phyloP scores from a whole-genome alignment of 2,888 invertebrate species.

The Calameuta idolon region DNA sequence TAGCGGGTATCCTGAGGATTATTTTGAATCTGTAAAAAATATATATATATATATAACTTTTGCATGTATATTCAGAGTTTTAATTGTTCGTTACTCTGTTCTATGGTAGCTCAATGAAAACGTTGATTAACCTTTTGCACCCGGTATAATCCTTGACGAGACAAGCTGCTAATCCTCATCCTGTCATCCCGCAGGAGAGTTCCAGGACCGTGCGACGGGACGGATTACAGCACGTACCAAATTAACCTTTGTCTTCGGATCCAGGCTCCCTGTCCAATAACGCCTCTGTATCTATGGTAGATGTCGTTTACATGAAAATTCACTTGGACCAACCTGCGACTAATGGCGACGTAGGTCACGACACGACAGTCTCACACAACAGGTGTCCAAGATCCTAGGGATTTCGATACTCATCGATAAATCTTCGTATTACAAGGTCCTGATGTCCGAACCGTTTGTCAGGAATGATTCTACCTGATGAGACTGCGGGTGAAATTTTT shows the following conservation, averaged over 20 bases:
- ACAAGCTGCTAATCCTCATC: conserved; percentile 59
- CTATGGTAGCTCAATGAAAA: conserved; percentile 36
- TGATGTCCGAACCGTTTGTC: conserved; percentile 15
- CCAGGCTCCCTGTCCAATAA: conserved; percentile 14
- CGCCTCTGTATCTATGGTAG: conserved; percentile 24
- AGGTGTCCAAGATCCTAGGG: conserved; percentile 40
- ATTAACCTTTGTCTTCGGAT: conserved; percentile 58
- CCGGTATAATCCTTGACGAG: conserved; percentile 65
- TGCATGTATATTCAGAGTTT: not conserved
- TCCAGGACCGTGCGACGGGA: conserved; percentile 44
- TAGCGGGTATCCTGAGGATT: not conserved
- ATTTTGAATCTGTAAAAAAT: not conserved
- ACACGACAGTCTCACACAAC: conserved; percentile 42
- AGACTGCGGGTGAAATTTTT: not conserved
- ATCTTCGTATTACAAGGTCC: conserved; percentile 17
- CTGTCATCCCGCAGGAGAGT: conserved; percentile 47
- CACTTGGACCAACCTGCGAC: conserved; percentile 62
- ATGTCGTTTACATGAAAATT: conserved; percentile 59
- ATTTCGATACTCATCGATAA: conserved; percentile 21
- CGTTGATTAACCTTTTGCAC: conserved; percentile 62
- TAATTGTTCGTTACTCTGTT: not conserved
- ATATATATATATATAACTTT: not conserved
- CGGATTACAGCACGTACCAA: conserved; percentile 64
- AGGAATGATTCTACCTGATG: not conserved
- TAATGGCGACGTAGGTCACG: conserved; percentile 33